Evolutionary conservation across 2,888 invertebrate genomes (phyloP).

Genomic region (Eretmocerus hayati): DNA sequence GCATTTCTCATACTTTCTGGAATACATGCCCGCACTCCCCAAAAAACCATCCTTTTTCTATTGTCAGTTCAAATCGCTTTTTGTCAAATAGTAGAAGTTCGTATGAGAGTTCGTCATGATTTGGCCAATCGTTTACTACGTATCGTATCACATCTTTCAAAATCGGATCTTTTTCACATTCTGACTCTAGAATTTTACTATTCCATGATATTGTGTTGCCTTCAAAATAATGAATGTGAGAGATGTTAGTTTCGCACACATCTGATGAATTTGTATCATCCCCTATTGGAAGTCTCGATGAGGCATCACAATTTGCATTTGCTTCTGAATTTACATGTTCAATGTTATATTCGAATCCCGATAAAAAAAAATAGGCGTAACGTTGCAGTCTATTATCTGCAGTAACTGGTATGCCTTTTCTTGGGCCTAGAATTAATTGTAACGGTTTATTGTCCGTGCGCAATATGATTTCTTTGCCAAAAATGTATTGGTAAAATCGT

Average conservation of each 20-base stretch:
- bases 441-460: conserved; percentile 40
- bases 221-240: conserved; percentile 15
- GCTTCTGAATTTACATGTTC: conserved; percentile 9
- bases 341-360: conserved; percentile 11
- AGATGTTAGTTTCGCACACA: conserved; percentile 1
- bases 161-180: neutral
- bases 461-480: conserved; percentile 25
- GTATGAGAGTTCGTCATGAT: neutral
- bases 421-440: conserved; percentile 27
- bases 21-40: conserved; percentile 15
- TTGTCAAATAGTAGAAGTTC: neutral
- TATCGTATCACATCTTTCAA: neutral
- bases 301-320: conserved; percentile 13
- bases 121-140: neutral
- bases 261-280: conserved; percentile 2
- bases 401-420: conserved; percentile 24
- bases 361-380: conserved; percentile 27
- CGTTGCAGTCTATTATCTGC: conserved; percentile 28
- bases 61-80: conserved; percentile 11
- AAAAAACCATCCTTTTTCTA: conserved; percentile 22
- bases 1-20: conserved; percentile 12
- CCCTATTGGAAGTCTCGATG: conserved; percentile 12
- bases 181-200: conserved; percentile 8
- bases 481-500: conserved; percentile 15
- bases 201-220: conserved; percentile 3